phyloP scores from a whole-genome alignment of 2,888 invertebrate genomes.

The Mythimna vitellina region DNA sequence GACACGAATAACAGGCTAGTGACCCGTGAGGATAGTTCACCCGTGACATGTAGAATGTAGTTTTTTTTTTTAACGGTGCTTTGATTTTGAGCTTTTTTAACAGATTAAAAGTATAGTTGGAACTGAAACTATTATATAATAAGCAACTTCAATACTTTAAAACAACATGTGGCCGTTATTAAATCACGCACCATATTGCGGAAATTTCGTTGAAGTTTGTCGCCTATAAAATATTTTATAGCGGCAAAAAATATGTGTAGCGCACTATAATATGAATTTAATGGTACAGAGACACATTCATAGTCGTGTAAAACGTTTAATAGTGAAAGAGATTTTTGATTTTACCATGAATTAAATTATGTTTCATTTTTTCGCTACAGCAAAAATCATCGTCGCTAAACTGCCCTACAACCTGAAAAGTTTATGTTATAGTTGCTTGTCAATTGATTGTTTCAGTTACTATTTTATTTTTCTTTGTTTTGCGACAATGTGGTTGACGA shows the following conservation, averaged over 20 bases:
- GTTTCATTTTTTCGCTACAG: neutral
- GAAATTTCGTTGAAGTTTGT: slow-evolving; percentile 70
- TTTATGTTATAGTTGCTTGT: neutral
- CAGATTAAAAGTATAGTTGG: slow-evolving; percentile 43
- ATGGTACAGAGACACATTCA: slow-evolving; percentile 51
- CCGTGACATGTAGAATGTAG: neutral
- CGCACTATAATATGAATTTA: slow-evolving; percentile 58
- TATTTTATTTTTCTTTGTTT: neutral
- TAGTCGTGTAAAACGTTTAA: slow-evolving; percentile 45
- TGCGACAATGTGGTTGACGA: no score
- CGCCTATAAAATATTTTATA: slow-evolving; percentile 71
- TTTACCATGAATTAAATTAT: neutral
- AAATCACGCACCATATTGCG: slow-evolving; percentile 76
- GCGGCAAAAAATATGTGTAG: slow-evolving; percentile 61
- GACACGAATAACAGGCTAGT: neutral
- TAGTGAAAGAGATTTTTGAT: slow-evolving; percentile 3
- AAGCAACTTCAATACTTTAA: slow-evolving; percentile 65
- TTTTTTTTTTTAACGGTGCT: neutral
- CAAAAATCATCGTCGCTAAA: neutral
- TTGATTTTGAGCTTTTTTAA: slow-evolving; percentile 31
- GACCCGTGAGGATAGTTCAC: no score
- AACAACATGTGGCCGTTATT: slow-evolving; percentile 72
- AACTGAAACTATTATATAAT: slow-evolving; percentile 49
- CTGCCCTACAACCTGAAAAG: neutral
- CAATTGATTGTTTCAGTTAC: neutral